These are phyloP conservation scores for Sphaerodactylus townsendi DNA, from an alignment of 2,113 vertebrate genomes.

Conservation along the genomic window DNA sequence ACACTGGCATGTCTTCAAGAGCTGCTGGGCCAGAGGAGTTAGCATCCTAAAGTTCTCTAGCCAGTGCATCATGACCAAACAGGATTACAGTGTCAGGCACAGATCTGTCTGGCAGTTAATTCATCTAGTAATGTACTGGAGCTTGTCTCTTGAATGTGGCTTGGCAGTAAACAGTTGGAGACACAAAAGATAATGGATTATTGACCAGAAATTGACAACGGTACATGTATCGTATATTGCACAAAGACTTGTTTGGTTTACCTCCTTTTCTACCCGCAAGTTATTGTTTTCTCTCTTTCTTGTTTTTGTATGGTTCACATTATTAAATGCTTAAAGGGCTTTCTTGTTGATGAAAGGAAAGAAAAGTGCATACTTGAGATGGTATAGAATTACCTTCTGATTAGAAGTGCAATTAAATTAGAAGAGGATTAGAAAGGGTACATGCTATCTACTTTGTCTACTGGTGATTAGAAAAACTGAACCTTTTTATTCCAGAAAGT, in stretches of 20 bases:
- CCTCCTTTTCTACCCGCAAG: background rate
- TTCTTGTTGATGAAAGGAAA: conserved; percentile 20
- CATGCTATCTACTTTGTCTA: conserved; percentile 1
- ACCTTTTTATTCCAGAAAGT: background rate
- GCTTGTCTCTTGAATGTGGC: background rate
- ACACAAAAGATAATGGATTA: background rate
- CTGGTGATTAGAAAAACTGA: conserved; percentile 15
- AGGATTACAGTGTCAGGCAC: background rate
- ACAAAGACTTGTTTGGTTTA: background rate
- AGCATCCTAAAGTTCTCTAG: too few species aligned
- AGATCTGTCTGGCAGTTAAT: background rate
- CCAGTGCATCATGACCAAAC: background rate
- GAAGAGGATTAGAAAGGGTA: conserved; percentile 16
- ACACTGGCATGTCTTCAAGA: too few species aligned
- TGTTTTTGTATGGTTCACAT: background rate
- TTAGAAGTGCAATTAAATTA: conserved; percentile 18
- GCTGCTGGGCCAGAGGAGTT: too few species aligned
- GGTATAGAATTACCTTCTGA: conserved; percentile 25
- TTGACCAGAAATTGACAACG: background rate
- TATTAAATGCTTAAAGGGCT: conserved; percentile 1
- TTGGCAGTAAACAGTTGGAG: background rate
- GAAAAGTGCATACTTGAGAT: conserved; percentile 8
- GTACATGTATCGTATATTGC: too few species aligned
- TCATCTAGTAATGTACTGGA: background rate
- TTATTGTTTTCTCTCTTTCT: background rate